phyloP scores from a whole-genome alignment of 2,113 vertebrate genomes.

The Canis aureus region DNA sequence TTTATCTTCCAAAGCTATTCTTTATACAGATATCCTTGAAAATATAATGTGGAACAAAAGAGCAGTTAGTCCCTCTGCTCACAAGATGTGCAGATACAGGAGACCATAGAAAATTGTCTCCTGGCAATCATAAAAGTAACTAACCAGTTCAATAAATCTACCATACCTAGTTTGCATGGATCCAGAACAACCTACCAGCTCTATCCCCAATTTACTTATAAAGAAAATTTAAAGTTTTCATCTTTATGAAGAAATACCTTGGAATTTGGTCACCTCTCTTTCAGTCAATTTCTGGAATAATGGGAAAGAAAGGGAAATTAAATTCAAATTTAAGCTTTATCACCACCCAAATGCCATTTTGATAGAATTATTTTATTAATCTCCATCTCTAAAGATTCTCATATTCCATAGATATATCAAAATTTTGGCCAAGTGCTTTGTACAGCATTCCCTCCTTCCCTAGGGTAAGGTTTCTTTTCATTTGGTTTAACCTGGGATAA shows the following conservation, averaged over 20 bases:
- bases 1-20: background rate
- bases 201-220: background rate
- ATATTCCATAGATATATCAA: background rate
- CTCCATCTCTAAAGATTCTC: background rate
- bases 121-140: background rate
- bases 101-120: background rate
- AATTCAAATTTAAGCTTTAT: conserved; percentile 43
- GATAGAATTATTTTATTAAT: background rate
- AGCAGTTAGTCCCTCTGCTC: background rate
- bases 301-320: background rate
- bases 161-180: background rate
- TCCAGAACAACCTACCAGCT: background rate
- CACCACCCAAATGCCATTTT: background rate
- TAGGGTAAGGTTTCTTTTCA: conserved; percentile 7
- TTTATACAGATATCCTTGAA: background rate
- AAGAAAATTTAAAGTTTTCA: background rate
- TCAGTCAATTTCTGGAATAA: conserved; percentile 13
- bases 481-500: conserved; percentile 6
- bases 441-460: background rate
- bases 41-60: background rate
- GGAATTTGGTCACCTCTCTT: conserved; percentile 2
- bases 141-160: background rate
- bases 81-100: background rate
- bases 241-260: conserved; percentile 27
- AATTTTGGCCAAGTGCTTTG: background rate